Evolutionary conservation across 1,140 invertebrate genomes (phyloP).

Genomic region (Acromyrmex echinatior): DNA sequence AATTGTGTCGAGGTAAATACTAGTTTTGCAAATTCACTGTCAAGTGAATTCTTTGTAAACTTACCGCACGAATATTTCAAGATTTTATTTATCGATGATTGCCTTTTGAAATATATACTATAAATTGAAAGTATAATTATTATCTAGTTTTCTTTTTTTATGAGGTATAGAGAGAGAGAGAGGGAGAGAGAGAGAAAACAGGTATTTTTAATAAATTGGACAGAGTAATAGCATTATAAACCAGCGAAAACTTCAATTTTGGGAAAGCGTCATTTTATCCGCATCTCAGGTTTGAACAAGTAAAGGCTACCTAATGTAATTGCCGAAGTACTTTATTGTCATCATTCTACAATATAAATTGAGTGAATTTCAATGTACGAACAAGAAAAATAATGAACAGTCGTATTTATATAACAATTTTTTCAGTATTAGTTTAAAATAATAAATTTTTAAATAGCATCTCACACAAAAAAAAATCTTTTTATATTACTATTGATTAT

Average conservation of each 20-base stretch:
- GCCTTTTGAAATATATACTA: not conserved
- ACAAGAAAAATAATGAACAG: not conserved
- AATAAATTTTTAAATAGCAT: not conserved
- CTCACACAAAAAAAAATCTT: not conserved
- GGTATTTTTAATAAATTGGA: not conserved
- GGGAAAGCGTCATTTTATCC: constrained; percentile 34
- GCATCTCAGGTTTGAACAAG: not conserved
- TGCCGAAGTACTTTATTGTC: constrained; percentile 39
- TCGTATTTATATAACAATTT: not conserved
- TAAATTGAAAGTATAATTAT: not conserved
- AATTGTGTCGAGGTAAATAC: not conserved
- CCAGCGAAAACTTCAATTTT: constrained; percentile 63
- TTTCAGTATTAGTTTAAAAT: not conserved
- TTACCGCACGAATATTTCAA: not conserved
- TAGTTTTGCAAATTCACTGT: not conserved
- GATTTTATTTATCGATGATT: not conserved
- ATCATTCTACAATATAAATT: constrained; percentile 40
- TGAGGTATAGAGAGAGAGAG: no score
- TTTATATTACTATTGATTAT: not conserved
- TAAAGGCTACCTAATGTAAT: constrained; percentile 48
- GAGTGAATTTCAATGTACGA: constrained; percentile 53
- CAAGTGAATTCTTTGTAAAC: not conserved
- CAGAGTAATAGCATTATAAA: constrained; percentile 43
- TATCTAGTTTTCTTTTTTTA: constrained; percentile 35
- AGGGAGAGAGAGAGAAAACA: no score